Evolutionary conservation across 1,140 invertebrate genomes (phyloP).

Genomic region (Plectrocnemia conspersa): DNA sequence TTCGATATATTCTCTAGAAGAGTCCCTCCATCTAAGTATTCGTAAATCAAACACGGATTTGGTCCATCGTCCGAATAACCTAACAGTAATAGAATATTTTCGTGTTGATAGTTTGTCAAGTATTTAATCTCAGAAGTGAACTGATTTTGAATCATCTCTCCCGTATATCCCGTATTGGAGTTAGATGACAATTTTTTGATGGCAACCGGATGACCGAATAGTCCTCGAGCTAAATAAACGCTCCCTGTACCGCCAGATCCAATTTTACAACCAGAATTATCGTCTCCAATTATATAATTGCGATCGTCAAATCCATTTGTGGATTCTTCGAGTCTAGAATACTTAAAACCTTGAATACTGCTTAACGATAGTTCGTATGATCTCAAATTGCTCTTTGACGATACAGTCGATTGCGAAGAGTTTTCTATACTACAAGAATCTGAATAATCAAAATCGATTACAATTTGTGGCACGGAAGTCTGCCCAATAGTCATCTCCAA

Average conservation of each 20-base stretch:
- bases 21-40: conserved; percentile 66
- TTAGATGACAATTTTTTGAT: conserved; percentile 57
- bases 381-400: conserved; percentile 7
- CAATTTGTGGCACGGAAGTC: no score
- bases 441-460: no score
- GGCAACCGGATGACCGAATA: conserved; percentile 51
- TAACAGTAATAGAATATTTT: conserved; percentile 62
- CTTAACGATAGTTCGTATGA: conserved; percentile 6
- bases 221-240: conserved; percentile 58
- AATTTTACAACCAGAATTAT: conserved; percentile 47
- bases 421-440: no score
- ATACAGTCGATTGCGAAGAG: no score
- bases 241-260: conserved; percentile 67
- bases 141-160: conserved; percentile 51
- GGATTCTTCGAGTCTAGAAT: conserved; percentile 41
- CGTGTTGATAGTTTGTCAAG: conserved; percentile 57
- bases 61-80: conserved; percentile 62
- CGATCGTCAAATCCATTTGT: conserved; percentile 42
- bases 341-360: conserved; percentile 36
- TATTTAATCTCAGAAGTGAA: conserved; percentile 63
- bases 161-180: conserved; percentile 40
- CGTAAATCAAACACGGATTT: conserved; percentile 62
- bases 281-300: conserved; percentile 18
- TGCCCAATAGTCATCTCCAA: no score
- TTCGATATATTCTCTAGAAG: conserved; percentile 56